Evolutionary conservation across 92 coral and sea anemone species (phyloP).

Genomic region (Paramuricea clavata): DNA sequence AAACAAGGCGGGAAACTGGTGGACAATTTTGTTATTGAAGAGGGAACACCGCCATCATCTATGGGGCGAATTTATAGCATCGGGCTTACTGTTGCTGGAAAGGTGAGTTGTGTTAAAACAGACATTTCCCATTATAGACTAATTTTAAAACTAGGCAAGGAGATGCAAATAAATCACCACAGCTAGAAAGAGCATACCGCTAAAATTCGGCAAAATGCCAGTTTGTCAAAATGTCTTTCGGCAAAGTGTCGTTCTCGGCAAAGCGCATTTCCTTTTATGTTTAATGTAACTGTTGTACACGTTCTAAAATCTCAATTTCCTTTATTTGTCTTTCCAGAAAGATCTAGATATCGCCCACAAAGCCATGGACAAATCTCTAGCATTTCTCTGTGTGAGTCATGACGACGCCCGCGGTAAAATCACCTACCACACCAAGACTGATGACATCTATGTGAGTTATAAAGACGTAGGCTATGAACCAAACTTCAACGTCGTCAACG

Average conservation of each 20-base stretch:
- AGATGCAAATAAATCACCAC: too few species aligned
- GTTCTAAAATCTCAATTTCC: too few species aligned
- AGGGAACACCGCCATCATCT: conserved; percentile 56
- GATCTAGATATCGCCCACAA: background rate
- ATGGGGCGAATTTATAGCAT: conserved; percentile 11
- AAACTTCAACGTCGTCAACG: conserved; percentile 48
- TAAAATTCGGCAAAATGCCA: too few species aligned
- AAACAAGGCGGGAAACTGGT: conserved; percentile 1
- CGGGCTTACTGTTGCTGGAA: conserved; percentile 45
- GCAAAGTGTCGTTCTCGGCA: too few species aligned
- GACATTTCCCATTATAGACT: too few species aligned
- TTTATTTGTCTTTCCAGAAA: background rate
- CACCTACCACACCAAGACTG: conserved; percentile 7
- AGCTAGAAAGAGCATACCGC: too few species aligned
- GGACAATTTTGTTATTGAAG: conserved; percentile 50
- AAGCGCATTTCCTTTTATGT: too few species aligned
- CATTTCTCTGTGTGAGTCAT: conserved; percentile 67
- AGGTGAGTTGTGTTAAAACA: too few species aligned
- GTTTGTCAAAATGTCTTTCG: too few species aligned
- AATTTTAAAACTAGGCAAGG: too few species aligned
- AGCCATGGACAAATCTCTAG: conserved; percentile 49
- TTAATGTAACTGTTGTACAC: too few species aligned
- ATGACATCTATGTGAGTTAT: conserved; percentile 57
- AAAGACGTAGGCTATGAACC: conserved; percentile 49
- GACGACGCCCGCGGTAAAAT: conserved; percentile 60